These are phyloP conservation scores for Meloidogyne chitwoodi DNA, from an alignment of 1,140 invertebrate species.

Conservation along the genomic window DNA sequence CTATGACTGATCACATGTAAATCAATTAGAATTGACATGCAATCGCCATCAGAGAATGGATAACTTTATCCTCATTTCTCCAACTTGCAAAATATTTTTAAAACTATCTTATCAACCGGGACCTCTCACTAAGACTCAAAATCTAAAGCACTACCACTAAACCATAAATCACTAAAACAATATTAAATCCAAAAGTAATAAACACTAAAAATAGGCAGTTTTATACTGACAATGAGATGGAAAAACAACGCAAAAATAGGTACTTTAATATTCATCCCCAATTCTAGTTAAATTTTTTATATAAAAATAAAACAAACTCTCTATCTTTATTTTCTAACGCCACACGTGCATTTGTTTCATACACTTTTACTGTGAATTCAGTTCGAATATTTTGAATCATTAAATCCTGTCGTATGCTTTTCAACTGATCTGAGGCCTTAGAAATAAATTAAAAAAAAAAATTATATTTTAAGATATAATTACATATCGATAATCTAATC, in stretches of 20 bases:
- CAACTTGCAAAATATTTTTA: neutral
- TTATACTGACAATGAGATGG: too few species aligned
- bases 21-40: neutral
- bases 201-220: too few species aligned
- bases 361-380: constrained; percentile 87
- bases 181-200: too few species aligned
- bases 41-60: constrained; percentile 5
- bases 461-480: neutral
- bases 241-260: too few species aligned
- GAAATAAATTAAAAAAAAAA: neutral
- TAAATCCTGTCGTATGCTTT: constrained; percentile 95
- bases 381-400: constrained; percentile 92
- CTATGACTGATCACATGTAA: neutral
- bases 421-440: constrained; percentile 76
- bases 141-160: too few species aligned
- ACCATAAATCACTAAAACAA: too few species aligned
- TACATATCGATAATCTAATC: constrained; percentile 36
- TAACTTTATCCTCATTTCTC: neutral
- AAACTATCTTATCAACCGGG: too few species aligned
- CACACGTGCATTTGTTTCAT: constrained; percentile 94
- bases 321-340: constrained; percentile 94
- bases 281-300: too few species aligned
- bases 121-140: too few species aligned
- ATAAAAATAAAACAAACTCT: constrained; percentile 63
- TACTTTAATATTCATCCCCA: too few species aligned